Evolutionary conservation across 2,113 vertebrate species (phyloP).

Genomic region (Eublepharis macularius): DNA sequence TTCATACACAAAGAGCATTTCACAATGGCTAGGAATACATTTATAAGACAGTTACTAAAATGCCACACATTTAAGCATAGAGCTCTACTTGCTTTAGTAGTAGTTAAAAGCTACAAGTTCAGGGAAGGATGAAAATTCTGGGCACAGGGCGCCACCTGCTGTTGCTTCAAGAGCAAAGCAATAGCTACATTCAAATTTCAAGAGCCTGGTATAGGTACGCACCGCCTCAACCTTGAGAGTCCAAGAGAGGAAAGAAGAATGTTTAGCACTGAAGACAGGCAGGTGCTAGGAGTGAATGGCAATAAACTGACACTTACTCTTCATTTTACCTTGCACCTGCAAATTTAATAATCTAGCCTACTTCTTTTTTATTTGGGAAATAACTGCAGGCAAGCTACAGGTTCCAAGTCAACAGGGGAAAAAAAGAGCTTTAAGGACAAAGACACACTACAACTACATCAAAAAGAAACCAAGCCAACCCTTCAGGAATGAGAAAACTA

Average conservation of each 20-base stretch:
- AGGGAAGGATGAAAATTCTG: neutral
- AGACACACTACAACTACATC: neutral
- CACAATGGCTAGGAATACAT: neutral
- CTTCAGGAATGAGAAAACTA: neutral
- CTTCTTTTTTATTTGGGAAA: neutral
- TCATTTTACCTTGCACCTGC: neutral
- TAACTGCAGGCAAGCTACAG: neutral
- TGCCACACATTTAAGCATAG: neutral
- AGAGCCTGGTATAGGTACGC: neutral
- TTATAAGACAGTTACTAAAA: neutral
- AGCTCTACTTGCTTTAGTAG: neutral
- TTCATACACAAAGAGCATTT: neutral
- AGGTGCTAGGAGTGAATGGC: neutral
- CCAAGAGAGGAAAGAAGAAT: neutral
- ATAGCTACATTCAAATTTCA: neutral
- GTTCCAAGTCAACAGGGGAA: neutral
- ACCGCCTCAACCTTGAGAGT: no score
- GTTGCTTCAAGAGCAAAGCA: constrained; percentile 2
- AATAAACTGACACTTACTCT: no score
- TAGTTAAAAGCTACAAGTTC: neutral
- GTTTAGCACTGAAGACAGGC: neutral
- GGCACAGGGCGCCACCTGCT: constrained; percentile 23
- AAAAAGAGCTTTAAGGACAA: neutral
- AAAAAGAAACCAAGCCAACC: neutral
- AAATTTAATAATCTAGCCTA: neutral